Evolutionary conservation across 2,113 vertebrate species (phyloP), one percentile per base, ranked within the genome.

Genomic region (Hymenochirus boettgeri): DNA sequence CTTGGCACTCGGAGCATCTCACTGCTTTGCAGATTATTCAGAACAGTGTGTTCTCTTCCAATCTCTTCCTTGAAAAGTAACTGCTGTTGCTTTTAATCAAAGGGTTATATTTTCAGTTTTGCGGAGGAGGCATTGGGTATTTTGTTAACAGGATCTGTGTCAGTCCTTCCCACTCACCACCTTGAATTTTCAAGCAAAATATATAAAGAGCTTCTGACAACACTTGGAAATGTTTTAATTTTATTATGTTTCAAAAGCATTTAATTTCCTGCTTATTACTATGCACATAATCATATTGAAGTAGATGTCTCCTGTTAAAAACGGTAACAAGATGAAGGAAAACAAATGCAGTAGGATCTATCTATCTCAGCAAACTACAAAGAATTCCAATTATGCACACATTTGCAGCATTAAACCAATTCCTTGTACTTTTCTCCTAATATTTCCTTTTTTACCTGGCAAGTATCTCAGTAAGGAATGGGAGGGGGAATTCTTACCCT

Each of bases 91-190:
- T 57, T 35, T 37, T 57, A 11, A 57, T 57, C 54, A 57, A 35
- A 64, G 19, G 27, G 42, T 46, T 50, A 57, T 12, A 29, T 57
- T 59, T 37, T 17, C 26, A 22, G 56, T 13, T 37, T 39, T 59
- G 56, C 31, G 64, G 64, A 35, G 64, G 63, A 66, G 63, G 37
- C 24, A 9, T 35, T 23, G 26, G n/a, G 46, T 58, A 51, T 62
- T 62, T 57, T 47, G 57, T 62, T 52, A 52, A 57, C 53, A 65
- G 15, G 18, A 57, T 67, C 31, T 52, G 64, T 52, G 31, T 52
- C 46, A 59, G 31, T 52, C 33, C 64, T 59, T 58, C 64, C 64
- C 47, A 67, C 64, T 67, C 64, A 67, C 56, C 64, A 66, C 64
- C 64, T 66, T 66, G 63, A 58, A 25, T 62, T 48, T 62, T 62